Evolutionary conservation across 2,888 invertebrate genomes (phyloP).

Genomic region (Drosophila yooni): DNA sequence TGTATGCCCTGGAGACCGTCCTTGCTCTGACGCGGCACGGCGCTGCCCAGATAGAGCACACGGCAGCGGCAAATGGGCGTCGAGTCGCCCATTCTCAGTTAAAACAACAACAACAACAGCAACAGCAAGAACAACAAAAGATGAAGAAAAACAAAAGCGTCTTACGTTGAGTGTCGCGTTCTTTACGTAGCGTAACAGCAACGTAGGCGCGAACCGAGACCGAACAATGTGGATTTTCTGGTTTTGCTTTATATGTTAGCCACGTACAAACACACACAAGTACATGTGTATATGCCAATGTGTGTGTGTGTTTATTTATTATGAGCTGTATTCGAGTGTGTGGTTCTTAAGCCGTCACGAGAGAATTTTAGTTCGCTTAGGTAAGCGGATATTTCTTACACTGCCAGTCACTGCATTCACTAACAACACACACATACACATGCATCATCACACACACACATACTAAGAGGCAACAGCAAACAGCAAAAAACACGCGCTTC

Average conservation of each 20-base stretch:
- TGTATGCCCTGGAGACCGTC: conserved; percentile 99
- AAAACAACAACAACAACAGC: conserved; percentile 21
- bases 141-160: conserved; percentile 19
- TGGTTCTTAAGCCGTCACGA: conserved; percentile 62
- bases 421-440: conserved; percentile 43
- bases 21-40: conserved; percentile 98
- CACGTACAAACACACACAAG: conserved; percentile 48
- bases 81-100: conserved; percentile 88
- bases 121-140: conserved; percentile 25
- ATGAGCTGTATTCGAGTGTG: conserved; percentile 56
- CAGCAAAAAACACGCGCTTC: conserved; percentile 47
- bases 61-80: conserved; percentile 98
- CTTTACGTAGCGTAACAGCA: conserved; percentile 40
- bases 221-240: conserved; percentile 82
- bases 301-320: conserved; percentile 32
- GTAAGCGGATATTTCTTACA: conserved; percentile 77
- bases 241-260: conserved; percentile 78
- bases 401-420: conserved; percentile 58
- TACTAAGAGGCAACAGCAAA: conserved; percentile 34
- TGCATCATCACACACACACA: conserved; percentile 50
- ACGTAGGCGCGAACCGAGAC: conserved; percentile 55
- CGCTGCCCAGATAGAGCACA: conserved; percentile 97
- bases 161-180: conserved; percentile 56
- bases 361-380: conserved; percentile 77
- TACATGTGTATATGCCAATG: conserved; percentile 26